Conservation (phyloP, 2,888 invertebrate species). For the Stictocephala bisonia region DNA sequence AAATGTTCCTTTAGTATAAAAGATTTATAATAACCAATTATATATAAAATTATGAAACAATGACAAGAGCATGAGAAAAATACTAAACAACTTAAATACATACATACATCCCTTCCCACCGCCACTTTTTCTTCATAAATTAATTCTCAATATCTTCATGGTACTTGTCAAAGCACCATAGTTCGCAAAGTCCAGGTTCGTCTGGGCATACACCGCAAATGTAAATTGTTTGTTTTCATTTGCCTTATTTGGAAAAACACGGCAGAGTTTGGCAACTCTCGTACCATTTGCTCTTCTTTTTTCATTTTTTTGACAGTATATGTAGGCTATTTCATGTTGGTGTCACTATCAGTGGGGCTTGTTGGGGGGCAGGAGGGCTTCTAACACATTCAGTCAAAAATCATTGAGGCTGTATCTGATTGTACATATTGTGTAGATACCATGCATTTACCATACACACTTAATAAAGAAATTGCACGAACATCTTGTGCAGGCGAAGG, state of each 20-base stretch:
- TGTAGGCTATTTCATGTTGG: background rate
- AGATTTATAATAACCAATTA: no score
- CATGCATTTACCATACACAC: slow-evolving; percentile 49
- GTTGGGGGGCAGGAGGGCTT: slow-evolving; percentile 17
- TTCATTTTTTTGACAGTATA: background rate
- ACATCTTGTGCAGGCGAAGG: slow-evolving; percentile 49
- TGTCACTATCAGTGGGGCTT: background rate
- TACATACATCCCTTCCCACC: background rate
- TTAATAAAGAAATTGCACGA: slow-evolving; percentile 47
- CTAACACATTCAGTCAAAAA: slow-evolving; percentile 43
- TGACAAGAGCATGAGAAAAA: no score
- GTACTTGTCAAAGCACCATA: slow-evolving; percentile 48
- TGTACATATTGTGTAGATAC: slow-evolving; percentile 34
- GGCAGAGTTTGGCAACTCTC: slow-evolving; percentile 31
- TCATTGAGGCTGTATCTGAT: slow-evolving; percentile 43
- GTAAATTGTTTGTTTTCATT: slow-evolving; percentile 49
- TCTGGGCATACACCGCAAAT: slow-evolving; percentile 48
- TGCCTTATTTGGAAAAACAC: slow-evolving; percentile 49
- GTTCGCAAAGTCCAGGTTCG: slow-evolving; percentile 51
- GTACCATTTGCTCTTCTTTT: background rate
- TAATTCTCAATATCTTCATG: slow-evolving; percentile 37
- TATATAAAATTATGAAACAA: no score
- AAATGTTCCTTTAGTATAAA: no score
- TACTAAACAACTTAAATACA: background rate
- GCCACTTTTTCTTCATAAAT: background rate